Evolutionary conservation across 2,113 vertebrate genomes (phyloP), one percentile per base, ranked within the genome.

Genomic region (Cromileptes altivelis): DNA sequence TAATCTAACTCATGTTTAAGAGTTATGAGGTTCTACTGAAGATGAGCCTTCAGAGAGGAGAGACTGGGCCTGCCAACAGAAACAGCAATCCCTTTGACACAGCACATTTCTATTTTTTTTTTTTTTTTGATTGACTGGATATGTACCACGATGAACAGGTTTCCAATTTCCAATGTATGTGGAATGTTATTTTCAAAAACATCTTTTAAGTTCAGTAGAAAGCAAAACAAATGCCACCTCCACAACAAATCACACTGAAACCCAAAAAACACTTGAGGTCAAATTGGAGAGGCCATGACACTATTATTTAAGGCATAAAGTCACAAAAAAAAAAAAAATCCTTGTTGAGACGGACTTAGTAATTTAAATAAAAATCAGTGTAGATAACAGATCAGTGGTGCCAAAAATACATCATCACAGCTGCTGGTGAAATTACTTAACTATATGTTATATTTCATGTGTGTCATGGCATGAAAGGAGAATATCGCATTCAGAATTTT

Each of bases 121-220:
- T 18, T 13, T 33, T 6, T 49, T 30, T n/a, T 27, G 7, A 18
- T 6, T 50, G 64, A 18, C n/a, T 65, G 42, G 4, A 18, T 78
- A 53, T 58, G 52, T 30, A 10, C 23, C 11, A 17, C 17, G 53
- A 58, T 25, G 11, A 47, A 23, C 19, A 13, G 2, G 6, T 47
- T 57, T 25, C n/a, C 42, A 0, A 67, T 74, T 75, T 69, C 56
- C 37, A 21, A 8, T 40, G 17, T 69, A 42, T 60, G 42, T 67
- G 27, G n/a, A 75, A 58, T 74, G n/a, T 68, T 19, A 45, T 75
- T 17, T 67, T 10, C 8, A 45, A 40, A 52, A 68, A 53, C 21
- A 4, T 7, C 6, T 52, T 50, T 50, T 1, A 12, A 49, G 56
- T 52, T 64, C 25, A 56, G 2, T 17, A 58, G 4, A 72, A 64